phyloP scores from a whole-genome alignment of 2,888 invertebrate species.

The Pristionchus fissidentatus region DNA sequence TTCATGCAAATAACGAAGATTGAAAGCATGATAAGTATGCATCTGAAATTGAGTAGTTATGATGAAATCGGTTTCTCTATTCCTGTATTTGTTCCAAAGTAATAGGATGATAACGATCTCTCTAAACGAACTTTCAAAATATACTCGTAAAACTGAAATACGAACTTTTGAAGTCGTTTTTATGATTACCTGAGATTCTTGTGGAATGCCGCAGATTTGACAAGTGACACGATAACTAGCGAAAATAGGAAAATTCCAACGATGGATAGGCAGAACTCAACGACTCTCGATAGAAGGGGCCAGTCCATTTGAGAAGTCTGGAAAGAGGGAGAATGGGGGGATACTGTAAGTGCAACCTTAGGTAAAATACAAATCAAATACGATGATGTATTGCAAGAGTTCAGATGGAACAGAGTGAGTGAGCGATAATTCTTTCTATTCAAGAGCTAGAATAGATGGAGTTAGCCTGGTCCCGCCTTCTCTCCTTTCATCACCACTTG shows the following conservation, averaged over 20 bases:
- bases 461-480: too few relatives aligned
- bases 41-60: background rate
- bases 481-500: too few relatives aligned
- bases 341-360: too few relatives aligned
- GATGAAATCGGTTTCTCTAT: too few relatives aligned
- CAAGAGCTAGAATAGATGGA: too few relatives aligned
- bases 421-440: too few relatives aligned
- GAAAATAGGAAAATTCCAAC: background rate
- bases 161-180: background rate
- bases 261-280: background rate
- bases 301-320: background rate
- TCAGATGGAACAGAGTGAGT: too few relatives aligned
- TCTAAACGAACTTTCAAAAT: background rate
- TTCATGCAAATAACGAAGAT: conserved; percentile 15
- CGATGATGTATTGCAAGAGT: too few relatives aligned
- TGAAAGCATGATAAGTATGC: conserved; percentile 14
- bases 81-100: too few relatives aligned
- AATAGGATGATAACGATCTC: background rate
- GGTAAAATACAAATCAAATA: too few relatives aligned
- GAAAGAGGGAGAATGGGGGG: background rate
- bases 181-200: conserved; percentile 1
- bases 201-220: background rate
- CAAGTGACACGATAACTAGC: background rate
- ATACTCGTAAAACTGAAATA: background rate
- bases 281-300: background rate